Evolutionary conservation across 2,797 vertebrate genomes (phyloP).

Genomic region (Fringilla coelebs): DNA sequence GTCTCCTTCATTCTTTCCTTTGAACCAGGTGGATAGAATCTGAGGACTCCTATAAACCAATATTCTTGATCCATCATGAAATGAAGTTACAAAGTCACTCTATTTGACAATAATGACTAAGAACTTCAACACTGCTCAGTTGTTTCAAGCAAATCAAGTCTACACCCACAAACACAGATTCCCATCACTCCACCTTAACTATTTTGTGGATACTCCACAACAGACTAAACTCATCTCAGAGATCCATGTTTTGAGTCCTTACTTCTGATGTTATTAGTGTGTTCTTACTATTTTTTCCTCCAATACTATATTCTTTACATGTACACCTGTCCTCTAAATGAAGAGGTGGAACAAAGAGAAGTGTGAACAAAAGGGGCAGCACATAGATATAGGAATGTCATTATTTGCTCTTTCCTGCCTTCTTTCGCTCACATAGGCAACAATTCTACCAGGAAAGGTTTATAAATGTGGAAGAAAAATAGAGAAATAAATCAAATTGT

Average conservation of each 20-base stretch:
- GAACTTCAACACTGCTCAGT: background rate
- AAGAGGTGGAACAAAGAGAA: background rate
- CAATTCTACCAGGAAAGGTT: background rate
- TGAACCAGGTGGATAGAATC: background rate
- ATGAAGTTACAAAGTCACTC: background rate
- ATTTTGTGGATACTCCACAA: background rate
- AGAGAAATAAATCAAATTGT: background rate
- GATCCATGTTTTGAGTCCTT: background rate
- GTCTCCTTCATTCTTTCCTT: background rate
- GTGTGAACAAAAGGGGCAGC: background rate
- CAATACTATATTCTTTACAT: background rate
- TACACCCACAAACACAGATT: background rate
- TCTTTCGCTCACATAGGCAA: background rate
- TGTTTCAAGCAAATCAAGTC: background rate
- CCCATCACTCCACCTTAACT: background rate
- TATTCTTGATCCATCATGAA: background rate
- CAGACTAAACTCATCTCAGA: background rate
- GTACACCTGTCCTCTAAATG: background rate
- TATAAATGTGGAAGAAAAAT: background rate
- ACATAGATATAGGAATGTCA: background rate
- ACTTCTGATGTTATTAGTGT: background rate
- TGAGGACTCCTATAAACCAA: background rate
- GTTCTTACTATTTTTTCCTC: background rate
- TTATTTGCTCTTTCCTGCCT: background rate
- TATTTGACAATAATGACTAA: background rate